A percentile compares a stretch with the other conserved stretches of the same genome.
Evolutionary conservation across 2,888 invertebrate species (phyloP).

Genomic region (Pyrrhosoma nymphula): DNA sequence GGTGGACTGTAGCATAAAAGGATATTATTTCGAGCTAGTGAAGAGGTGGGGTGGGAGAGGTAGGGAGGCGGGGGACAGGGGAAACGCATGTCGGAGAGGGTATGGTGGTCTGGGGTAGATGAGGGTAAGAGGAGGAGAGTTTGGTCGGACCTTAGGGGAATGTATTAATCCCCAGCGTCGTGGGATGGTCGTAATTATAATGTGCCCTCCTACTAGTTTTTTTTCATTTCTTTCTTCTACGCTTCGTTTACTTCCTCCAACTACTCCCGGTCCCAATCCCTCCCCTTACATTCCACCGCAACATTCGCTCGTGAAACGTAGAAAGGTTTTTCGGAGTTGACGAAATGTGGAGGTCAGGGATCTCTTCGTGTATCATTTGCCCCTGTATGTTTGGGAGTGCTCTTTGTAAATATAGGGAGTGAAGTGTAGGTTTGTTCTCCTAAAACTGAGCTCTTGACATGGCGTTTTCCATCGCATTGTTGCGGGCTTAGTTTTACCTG

Average conservation of each 20-base stretch:
- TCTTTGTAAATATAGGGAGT: neutral
- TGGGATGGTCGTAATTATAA: neutral
- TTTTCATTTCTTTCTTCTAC: neutral
- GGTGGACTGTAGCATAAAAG: conserved; percentile 21
- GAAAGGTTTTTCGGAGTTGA: neutral
- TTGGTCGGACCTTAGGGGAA: neutral
- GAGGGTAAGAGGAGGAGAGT: neutral
- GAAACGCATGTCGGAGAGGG: neutral
- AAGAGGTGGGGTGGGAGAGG: neutral
- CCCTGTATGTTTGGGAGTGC: neutral
- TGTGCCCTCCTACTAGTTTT: neutral
- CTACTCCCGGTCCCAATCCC: neutral
- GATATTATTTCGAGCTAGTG: neutral
- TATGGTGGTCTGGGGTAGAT: too few species aligned
- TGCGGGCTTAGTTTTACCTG: too few species aligned
- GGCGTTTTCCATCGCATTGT: neutral
- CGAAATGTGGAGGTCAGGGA: neutral
- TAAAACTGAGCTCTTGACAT: neutral
- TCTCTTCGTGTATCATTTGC: neutral
- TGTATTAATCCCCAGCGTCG: conserved; percentile 60
- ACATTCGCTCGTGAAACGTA: neutral
- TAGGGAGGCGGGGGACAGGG: neutral
- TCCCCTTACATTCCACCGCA: neutral
- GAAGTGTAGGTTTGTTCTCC: neutral
- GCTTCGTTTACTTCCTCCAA: neutral